Base-by-base conservation (phyloP, 1,140 invertebrate species). In the Muscidifurax raptorellus region DNA sequence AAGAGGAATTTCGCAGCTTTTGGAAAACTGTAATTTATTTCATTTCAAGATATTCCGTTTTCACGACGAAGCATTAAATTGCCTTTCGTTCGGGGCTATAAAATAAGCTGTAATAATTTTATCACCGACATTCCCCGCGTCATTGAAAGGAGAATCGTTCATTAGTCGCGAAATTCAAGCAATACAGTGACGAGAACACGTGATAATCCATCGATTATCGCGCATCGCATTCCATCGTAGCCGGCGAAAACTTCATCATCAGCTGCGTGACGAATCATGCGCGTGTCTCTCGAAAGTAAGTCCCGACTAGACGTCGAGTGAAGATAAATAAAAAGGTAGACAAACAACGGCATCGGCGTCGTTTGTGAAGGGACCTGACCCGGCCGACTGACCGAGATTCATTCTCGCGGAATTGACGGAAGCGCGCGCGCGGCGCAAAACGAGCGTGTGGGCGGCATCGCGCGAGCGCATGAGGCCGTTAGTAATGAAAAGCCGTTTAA, bases 301-400 rank as follows among this genome's bases (percentile, higher is more conserved):
- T 10, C 36, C 36, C 1, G 36, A 40, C 36, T 40, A 40, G 10
- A 40, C 36, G 36, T 9, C 5, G 36, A 9, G 36, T 10, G 36
- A 40, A 0, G 36, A 40, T 40, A 40, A 40, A 40, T 9, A 40
- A 40, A 10, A 40, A 40, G 36, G n/a, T n/a, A n/a, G n/a, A n/a
- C n/a, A n/a, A n/a, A 40, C 36, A 40, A 40, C 0, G 15, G 52
- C 22, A 6, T 6, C 18, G 15, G 52, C 18, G 6, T 18, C 52
- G 52, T 59, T 59, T 18, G n/a, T n/a, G n/a, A 1, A 88, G 86
- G 83, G 77, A 88, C 40, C 83, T 85, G 83, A 87, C 87, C 84
- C 86, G 86, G 59, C 88, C 87, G 87, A 89, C 82, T 89, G 87
- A 88, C 87, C 87, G 87, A 88, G 69, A 89, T 88, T 79, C 84